Evolutionary conservation across 2,888 invertebrate species (phyloP).

Genomic region (Trisateles emortualis): DNA sequence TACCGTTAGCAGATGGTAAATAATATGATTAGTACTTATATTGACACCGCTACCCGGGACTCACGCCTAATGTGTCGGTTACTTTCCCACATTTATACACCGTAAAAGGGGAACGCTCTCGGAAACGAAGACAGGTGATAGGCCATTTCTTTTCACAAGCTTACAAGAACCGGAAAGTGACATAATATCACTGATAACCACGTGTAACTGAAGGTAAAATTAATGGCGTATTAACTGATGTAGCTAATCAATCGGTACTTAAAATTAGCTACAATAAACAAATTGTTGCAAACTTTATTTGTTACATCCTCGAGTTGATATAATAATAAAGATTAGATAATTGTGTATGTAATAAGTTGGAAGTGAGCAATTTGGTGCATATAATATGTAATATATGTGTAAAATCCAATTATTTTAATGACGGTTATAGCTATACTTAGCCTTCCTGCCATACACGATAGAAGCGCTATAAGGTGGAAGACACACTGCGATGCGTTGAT

Average conservation of each 20-base stretch:
- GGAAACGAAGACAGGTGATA: no score
- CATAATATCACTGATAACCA: no score
- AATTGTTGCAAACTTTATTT: background rate
- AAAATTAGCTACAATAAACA: slow-evolving; percentile 10
- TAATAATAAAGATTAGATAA: background rate
- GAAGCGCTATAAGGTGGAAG: background rate
- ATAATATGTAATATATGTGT: background rate
- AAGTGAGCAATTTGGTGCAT: slow-evolving; percentile 1
- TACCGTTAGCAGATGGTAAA: no score
- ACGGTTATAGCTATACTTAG: slow-evolving; percentile 1
- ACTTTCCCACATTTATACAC: no score
- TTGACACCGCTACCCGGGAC: no score
- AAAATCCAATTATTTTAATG: slow-evolving; percentile 10
- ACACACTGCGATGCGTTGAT: no score
- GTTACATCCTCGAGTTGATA: background rate
- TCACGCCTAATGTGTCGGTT: no score
- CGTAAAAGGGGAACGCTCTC: no score
- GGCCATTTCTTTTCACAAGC: no score
- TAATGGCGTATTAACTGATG: no score
- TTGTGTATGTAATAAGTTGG: background rate
- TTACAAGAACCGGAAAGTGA: no score
- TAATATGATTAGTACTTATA: no score
- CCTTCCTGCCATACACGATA: slow-evolving; percentile 15
- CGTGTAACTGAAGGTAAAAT: background rate
- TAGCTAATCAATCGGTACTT: background rate